These are phyloP conservation scores for Armadillidium nasatum DNA, from an alignment of 1,140 invertebrate genomes.

Conservation along the genomic window DNA sequence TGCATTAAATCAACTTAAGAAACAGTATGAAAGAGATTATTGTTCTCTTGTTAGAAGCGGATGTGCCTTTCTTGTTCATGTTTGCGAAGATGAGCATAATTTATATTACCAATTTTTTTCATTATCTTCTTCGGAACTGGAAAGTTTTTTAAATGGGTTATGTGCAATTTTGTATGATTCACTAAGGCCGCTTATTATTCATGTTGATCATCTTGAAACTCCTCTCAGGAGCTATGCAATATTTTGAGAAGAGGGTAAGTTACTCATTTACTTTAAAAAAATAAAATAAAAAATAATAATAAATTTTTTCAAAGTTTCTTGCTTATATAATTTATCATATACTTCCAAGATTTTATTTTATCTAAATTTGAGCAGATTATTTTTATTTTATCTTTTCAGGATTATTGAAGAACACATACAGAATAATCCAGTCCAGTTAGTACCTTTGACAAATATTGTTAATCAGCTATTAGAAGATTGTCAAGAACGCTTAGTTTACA, in stretches of 20 bases:
- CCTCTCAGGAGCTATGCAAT: conserved; percentile 87
- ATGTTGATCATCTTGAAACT: conserved; percentile 96
- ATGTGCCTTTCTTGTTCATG: conserved; percentile 81
- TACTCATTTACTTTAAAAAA: conserved; percentile 20
- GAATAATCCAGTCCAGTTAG: conserved; percentile 70
- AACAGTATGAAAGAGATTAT: conserved; percentile 71
- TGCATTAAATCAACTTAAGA: conserved; percentile 66
- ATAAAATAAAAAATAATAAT: not conserved
- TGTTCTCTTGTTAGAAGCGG: conserved; percentile 81
- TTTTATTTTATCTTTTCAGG: conserved; percentile 60
- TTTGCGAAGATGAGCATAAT: conserved; percentile 86
- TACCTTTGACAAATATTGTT: conserved; percentile 76
- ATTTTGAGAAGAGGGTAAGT: conserved; percentile 62
- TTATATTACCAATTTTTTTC: conserved; percentile 63
- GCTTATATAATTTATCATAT: not conserved
- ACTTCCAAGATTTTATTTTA: not conserved
- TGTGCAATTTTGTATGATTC: conserved; percentile 89
- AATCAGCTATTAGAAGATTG: conserved; percentile 89
- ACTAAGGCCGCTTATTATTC: conserved; percentile 89
- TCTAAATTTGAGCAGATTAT: not conserved
- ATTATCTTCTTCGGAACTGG: conserved; percentile 32
- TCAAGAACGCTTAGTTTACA: conserved; percentile 91
- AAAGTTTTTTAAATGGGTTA: conserved; percentile 68
- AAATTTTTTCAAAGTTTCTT: not conserved
- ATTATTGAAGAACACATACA: conserved; percentile 91